Percentiles rank a stretch among this genome's conserved stretches.
Conservation (phyloP, 2,113 vertebrate species). For the Mola mola region DNA sequence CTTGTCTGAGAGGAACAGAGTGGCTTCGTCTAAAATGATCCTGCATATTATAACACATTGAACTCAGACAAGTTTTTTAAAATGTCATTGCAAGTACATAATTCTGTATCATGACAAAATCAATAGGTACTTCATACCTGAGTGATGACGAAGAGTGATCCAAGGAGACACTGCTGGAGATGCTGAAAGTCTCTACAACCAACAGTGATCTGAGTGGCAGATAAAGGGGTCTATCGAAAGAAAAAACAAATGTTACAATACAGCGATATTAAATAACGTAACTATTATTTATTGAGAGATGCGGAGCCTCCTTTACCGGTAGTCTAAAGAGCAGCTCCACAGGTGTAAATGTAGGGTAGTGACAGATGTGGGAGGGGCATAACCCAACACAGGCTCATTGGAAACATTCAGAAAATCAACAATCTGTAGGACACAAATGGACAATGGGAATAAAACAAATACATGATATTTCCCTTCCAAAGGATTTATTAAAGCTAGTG, state of each 20-base stretch:
- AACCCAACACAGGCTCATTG: constrained; percentile 96
- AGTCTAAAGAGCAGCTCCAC: constrained; percentile 97
- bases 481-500: not conserved
- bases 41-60: constrained; percentile 68
- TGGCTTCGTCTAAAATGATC: constrained; percentile 96
- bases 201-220: constrained; percentile 91
- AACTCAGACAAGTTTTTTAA: not conserved
- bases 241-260: not conserved
- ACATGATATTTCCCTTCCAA: not conserved
- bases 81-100: not conserved
- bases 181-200: constrained; percentile 95
- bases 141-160: constrained; percentile 94
- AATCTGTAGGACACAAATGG: constrained; percentile 82
- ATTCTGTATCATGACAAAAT: not conserved
- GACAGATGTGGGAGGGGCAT: constrained; percentile 91
- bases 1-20: constrained; percentile 94
- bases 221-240: constrained; percentile 87
- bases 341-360: constrained; percentile 95
- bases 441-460: not conserved
- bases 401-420: constrained; percentile 95
- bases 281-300: not conserved
- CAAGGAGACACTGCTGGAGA: constrained; percentile 93
- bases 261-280: not conserved
- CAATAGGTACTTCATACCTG: constrained; percentile 79
- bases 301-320: constrained; percentile 81